Evolutionary conservation across 2,888 invertebrate species (phyloP), one percentile per base, ranked within the genome.

Genomic region (Colostygia pectinataria): DNA sequence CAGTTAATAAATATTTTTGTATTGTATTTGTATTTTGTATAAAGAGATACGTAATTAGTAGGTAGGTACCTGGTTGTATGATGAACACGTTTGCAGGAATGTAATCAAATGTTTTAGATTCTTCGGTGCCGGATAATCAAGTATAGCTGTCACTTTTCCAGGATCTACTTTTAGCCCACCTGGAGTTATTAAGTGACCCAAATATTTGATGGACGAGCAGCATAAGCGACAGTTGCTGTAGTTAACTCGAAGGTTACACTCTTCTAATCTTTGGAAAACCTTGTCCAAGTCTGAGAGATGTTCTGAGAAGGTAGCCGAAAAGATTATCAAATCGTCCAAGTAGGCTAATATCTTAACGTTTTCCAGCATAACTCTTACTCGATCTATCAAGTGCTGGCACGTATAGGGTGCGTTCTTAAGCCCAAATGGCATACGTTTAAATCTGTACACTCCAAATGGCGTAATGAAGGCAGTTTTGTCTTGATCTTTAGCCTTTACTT

Each of bases 121-220:
- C 2, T 7, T 32, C 4, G 48, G 48, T 2, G 24, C 10, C 12
- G 42, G 27, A 2, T 18, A 13, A 4, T 33, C 29, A 6, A 14
- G 1, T 13, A 65, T 61, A 1, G 61, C 56, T 8, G 15, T 3
- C 6, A 46, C 27, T 27, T 65, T 44, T 25, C 56, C 61, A 0
- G 66, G 61, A 39, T 74, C 66, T 4, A 55, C 31, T 37, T 55
- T 45, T 14, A 71, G 18, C 0, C 70, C 71, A n/a, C 56, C 52
- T 2, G 61, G 57, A 0, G 56, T 55, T 1, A 68, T 66, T 7
- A 50, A 1, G 33, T 70, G 70, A 0, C 67, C 66, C 5, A 68
- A 36, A 14, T 65, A 68, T 29, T 63, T 65, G 1, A 65, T 44
- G 4, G 28, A 34, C 2, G 51, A 10, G 12, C 59, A 59, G 4